Evolutionary conservation across 2,888 invertebrate species (phyloP).

Genomic region (Mimachlamys varia): DNA sequence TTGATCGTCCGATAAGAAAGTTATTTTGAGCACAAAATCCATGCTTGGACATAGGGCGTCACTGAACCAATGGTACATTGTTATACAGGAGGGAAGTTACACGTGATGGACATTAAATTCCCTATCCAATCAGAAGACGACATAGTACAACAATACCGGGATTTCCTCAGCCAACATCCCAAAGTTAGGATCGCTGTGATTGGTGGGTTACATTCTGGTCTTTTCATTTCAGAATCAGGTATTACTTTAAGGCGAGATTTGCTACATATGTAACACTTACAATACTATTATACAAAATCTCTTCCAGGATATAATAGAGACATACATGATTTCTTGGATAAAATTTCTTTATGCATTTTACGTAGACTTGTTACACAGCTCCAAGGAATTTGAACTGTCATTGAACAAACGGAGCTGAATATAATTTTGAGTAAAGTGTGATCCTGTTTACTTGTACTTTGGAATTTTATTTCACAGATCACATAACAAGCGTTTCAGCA

Average conservation of each 20-base stretch:
- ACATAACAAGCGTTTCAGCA: constrained; percentile 75
- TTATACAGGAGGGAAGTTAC: constrained; percentile 53
- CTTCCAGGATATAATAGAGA: too few species aligned
- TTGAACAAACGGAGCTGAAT: too few species aligned
- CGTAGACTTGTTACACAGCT: too few species aligned
- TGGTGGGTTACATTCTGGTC: constrained; percentile 54
- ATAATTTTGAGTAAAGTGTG: too few species aligned
- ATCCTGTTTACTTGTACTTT: neutral
- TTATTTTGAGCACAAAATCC: neutral
- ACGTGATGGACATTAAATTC: constrained; percentile 60
- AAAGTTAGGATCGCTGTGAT: constrained; percentile 66
- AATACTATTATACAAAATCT: too few species aligned
- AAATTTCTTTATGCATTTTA: too few species aligned
- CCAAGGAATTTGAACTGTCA: too few species aligned
- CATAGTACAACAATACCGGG: constrained; percentile 63
- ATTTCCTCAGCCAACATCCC: constrained; percentile 61
- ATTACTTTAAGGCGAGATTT: too few species aligned
- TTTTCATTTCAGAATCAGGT: too few species aligned
- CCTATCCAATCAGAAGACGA: constrained; percentile 65
- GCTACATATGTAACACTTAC: too few species aligned
- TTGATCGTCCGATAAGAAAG: too few species aligned
- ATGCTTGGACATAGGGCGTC: neutral
- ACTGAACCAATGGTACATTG: neutral
- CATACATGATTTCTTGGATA: too few species aligned
- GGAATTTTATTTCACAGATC: constrained; percentile 64